Percentiles rank a stretch among this genome's conserved stretches.
Evolutionary conservation across 2,888 invertebrate genomes (phyloP).

Genomic region (Aleiodes alternator): DNA sequence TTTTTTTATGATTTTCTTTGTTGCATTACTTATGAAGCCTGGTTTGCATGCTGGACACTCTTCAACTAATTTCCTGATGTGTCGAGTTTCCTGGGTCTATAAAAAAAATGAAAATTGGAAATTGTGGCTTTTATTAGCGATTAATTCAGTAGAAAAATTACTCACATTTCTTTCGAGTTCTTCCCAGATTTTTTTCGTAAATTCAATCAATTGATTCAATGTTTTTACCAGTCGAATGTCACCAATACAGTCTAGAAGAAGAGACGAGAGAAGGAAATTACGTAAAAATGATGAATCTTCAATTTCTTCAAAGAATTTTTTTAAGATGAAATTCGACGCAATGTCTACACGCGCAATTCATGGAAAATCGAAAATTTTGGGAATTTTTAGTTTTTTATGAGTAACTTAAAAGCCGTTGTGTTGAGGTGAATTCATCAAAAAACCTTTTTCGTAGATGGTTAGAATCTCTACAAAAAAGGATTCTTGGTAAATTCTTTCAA

Average conservation of each 20-base stretch:
- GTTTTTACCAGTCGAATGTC: slow-evolving; percentile 81
- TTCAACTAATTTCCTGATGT: slow-evolving; percentile 83
- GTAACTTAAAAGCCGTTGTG: no score
- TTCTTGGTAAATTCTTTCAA: no score
- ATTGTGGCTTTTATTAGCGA: not conserved
- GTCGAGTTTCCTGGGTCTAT: slow-evolving; percentile 81
- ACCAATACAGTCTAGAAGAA: slow-evolving; percentile 66
- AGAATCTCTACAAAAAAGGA: no score
- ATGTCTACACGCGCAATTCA: no score
- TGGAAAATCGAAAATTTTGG: no score
- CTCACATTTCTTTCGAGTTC: slow-evolving; percentile 80
- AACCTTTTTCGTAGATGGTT: no score
- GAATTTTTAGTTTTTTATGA: no score
- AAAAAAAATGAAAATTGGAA: slow-evolving; percentile 51
- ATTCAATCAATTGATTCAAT: slow-evolving; percentile 81
- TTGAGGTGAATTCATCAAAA: no score
- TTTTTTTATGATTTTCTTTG: not conserved
- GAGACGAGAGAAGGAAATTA: no score
- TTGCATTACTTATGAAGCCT: slow-evolving; percentile 60
- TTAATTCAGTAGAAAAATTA: slow-evolving; percentile 26
- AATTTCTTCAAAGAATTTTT: no score
- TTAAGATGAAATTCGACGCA: no score
- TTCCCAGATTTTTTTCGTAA: slow-evolving; percentile 82
- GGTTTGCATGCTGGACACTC: slow-evolving; percentile 85
- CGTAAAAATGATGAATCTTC: no score